Evolutionary conservation across 2,888 invertebrate genomes (phyloP).

Genomic region (Rhagium mordax): DNA sequence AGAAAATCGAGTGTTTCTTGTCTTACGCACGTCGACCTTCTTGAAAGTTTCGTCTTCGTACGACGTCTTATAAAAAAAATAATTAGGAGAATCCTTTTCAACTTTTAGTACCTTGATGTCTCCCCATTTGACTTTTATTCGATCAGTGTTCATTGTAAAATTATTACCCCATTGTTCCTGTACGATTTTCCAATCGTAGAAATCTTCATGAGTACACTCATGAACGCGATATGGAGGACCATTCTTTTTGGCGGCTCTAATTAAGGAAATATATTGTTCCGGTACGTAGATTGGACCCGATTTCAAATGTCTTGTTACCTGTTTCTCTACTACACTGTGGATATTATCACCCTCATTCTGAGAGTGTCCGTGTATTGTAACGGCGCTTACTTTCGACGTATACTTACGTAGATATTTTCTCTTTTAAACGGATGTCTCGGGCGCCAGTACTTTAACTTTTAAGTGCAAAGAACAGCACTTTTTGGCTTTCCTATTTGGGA

Average conservation of each 20-base stretch:
- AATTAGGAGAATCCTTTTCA: neutral
- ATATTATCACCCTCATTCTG: conserved; percentile 63
- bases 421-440: too few relatives aligned
- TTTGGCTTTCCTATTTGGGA: too few relatives aligned
- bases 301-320: conserved; percentile 19
- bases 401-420: too few relatives aligned
- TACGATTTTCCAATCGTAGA: neutral
- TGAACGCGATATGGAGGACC: neutral
- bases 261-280: neutral
- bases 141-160: neutral
- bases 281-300: neutral
- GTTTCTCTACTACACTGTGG: conserved; percentile 59
- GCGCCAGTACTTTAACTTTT: too few relatives aligned
- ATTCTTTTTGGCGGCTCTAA: neutral
- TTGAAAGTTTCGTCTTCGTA: neutral
- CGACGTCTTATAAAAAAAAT: neutral
- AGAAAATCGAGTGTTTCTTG: neutral
- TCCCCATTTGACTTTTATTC: neutral
- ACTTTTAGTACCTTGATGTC: neutral
- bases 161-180: neutral
- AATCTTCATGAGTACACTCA: neutral
- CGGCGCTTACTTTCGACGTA: too few relatives aligned
- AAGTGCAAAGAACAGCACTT: too few relatives aligned
- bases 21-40: neutral
- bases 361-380: conserved; percentile 60